Conservation (phyloP, 2,113 vertebrate species). For the Myotis lucifugus region DNA sequence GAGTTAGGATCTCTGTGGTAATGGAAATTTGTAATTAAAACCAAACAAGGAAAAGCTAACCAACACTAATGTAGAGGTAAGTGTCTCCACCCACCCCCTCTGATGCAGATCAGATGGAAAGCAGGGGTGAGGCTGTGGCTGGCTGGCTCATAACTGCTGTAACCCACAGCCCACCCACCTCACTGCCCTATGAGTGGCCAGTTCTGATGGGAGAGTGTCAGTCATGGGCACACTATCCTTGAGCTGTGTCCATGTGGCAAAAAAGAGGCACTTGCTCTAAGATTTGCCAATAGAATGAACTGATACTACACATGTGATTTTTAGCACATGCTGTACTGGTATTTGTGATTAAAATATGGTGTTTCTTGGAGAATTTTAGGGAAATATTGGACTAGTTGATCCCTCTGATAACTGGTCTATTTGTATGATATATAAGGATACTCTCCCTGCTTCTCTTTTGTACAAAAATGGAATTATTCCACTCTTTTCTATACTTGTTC, state of each 20-base stretch:
- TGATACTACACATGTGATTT: neutral
- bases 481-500: neutral
- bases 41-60: neutral
- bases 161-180: too few species aligned
- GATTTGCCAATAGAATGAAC: neutral
- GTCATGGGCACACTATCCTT: rapidly evolving
- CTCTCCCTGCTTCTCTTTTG: neutral
- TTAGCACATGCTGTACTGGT: neutral
- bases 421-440: neutral
- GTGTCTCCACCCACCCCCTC: neutral
- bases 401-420: too few species aligned
- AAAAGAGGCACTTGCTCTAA: neutral
- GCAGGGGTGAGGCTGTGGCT: too few species aligned
- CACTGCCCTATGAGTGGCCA: rapidly evolving
- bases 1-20: neutral
- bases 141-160: neutral
- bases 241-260: rapidly evolving
- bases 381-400: neutral
- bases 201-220: rapidly evolving
- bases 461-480: neutral
- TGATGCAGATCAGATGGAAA: neutral
- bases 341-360: neutral
- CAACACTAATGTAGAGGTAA: neutral
- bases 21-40: neutral
- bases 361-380: neutral